phyloP scores from a whole-genome alignment of 2,888 invertebrate species.

The Ormia ochracea region DNA sequence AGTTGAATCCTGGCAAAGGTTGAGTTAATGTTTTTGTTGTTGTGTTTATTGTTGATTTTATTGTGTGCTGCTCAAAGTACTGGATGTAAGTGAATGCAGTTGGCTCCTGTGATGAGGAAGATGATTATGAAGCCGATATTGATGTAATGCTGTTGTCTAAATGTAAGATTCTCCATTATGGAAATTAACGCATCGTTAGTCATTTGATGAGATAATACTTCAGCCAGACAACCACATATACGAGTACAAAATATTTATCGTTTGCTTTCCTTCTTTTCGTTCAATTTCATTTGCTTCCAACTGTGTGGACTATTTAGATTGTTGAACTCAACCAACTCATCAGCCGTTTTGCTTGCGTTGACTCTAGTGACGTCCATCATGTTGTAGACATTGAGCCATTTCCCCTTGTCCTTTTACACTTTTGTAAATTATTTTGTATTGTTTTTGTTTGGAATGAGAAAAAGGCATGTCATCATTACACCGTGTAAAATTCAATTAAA shows the following conservation, averaged over 20 bases:
- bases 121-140: neutral
- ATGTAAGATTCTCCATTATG: slow-evolving; percentile 66
- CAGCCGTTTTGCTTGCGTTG: slow-evolving; percentile 21
- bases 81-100: neutral
- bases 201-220: slow-evolving; percentile 70
- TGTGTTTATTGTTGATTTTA: neutral
- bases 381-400: slow-evolving; percentile 35
- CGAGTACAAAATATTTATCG: slow-evolving; percentile 54
- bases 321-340: slow-evolving; percentile 40
- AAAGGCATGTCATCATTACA: neutral
- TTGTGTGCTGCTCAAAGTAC: neutral
- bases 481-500: neutral
- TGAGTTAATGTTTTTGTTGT: slow-evolving; percentile 3
- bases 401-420: slow-evolving; percentile 29
- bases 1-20: slow-evolving; percentile 31
- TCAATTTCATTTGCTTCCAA: slow-evolving; percentile 10
- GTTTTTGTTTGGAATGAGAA: neutral
- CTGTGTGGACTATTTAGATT: slow-evolving; percentile 11
- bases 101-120: neutral
- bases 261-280: slow-evolving; percentile 14
- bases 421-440: neutral
- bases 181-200: slow-evolving; percentile 72
- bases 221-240: slow-evolving; percentile 66
- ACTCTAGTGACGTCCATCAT: slow-evolving; percentile 31
- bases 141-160: slow-evolving; percentile 57